These are phyloP conservation scores for Semaprochilodus insignis DNA, from an alignment of 2,797 vertebrate species.

Conservation along the genomic window DNA sequence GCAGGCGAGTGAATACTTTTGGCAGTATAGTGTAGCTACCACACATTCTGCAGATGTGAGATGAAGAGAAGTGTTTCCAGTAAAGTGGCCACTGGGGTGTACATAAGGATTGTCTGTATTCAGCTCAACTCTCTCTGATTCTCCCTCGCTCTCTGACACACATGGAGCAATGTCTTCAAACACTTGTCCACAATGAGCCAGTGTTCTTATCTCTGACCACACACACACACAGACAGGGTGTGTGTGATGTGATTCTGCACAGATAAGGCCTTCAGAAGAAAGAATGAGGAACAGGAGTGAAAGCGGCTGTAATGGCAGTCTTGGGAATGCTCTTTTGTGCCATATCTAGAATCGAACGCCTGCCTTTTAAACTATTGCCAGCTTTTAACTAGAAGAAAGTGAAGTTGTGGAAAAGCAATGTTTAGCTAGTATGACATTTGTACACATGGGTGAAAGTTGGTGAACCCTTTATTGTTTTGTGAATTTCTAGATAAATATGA, in stretches of 20 bases:
- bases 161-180: constrained; percentile 33
- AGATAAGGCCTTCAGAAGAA: constrained; percentile 26
- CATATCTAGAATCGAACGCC: background rate
- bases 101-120: background rate
- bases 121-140: background rate
- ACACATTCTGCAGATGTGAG: background rate
- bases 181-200: constrained; percentile 33
- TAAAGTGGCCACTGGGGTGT: background rate
- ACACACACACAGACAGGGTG: constrained; percentile 47
- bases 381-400: constrained; percentile 2
- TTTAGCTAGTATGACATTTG: background rate
- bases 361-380: constrained; percentile 1
- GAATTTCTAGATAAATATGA: no score
- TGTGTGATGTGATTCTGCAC: constrained; percentile 25
- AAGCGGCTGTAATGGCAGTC: background rate
- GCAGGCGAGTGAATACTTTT: no score
- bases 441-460: background rate
- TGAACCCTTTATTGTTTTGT: no score
- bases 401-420: background rate
- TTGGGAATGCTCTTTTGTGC: constrained; percentile 13
- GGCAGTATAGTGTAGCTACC: no score
- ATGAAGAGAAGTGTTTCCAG: background rate
- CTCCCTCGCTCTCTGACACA: constrained; percentile 14
- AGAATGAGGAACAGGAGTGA: constrained; percentile 13
- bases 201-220: constrained; percentile 51